Evolutionary conservation across 2,888 invertebrate genomes (phyloP).

Genomic region (Troides aeacus): DNA sequence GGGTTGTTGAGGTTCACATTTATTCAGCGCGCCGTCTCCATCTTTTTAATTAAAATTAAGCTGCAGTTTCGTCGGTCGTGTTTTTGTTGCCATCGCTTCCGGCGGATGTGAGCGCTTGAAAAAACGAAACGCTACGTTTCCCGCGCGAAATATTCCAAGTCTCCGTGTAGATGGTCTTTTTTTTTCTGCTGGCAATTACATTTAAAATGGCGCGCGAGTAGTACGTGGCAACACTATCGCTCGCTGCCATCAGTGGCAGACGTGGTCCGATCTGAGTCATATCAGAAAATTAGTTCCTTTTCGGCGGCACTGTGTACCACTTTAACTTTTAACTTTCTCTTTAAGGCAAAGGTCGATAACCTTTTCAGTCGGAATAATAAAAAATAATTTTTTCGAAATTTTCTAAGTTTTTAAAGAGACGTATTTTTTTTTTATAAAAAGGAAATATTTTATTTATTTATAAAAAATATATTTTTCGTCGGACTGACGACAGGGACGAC

Average conservation of each 20-base stretch:
- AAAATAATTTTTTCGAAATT: too few relatives aligned
- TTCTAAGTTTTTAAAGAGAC: too few relatives aligned
- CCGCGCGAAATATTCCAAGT: neutral
- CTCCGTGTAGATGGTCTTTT: neutral
- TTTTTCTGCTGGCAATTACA: conserved; percentile 8
- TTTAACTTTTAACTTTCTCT: too few relatives aligned
- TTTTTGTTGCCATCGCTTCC: conserved; percentile 42
- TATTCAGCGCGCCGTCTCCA: conserved; percentile 55
- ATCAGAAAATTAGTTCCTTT: neutral
- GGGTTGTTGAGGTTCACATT: conserved; percentile 45
- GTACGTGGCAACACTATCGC: conserved; percentile 10
- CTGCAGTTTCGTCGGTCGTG: conserved; percentile 51
- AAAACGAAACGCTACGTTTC: conserved; percentile 19
- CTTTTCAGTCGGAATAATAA: too few relatives aligned
- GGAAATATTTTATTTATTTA: too few relatives aligned
- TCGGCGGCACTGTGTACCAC: neutral
- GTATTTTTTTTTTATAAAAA: too few relatives aligned
- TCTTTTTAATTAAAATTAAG: conserved; percentile 59
- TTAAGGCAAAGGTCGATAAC: too few relatives aligned
- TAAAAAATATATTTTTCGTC: too few relatives aligned
- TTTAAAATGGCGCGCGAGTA: conserved; percentile 14
- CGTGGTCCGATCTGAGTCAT: neutral
- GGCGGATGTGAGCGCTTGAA: conserved; percentile 29
- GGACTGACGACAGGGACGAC: too few relatives aligned
- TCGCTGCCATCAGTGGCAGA: conserved; percentile 8